Evolutionary conservation across 2,113 vertebrate species (phyloP), one percentile per base, ranked within the genome.

Genomic region (Emydocephalus ijimae): DNA sequence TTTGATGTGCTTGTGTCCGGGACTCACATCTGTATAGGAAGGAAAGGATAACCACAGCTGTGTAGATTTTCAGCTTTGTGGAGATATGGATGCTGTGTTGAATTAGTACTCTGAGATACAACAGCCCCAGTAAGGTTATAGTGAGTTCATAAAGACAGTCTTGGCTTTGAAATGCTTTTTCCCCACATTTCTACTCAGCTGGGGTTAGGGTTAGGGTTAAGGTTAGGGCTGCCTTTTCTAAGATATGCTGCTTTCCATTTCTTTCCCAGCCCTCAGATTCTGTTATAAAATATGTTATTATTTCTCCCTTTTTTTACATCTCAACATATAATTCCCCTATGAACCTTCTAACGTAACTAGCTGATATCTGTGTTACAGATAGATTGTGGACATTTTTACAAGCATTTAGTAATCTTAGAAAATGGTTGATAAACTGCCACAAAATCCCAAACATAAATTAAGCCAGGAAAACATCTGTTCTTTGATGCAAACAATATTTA

Each of bases 361-460:
- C 12, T 43, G 48, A 45, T 89, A 26, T 29, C 89, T 3, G 20
- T 64, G 12, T 3, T 50, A 7, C 48, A 43, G 5, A 18, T 18
- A 48, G 4, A n/a, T 18, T 9, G 55, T 5, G 21, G 45, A n/a
- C 21, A 55, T 45, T 81, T 90, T 90, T 81, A 52, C n/a, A 90
- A 54, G 69, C 12, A 39, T 54, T 55, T 54, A 81, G 50, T 55
- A 43, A 23, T 18, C 10, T 55, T 43, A 56, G 64, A 55, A 34
- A 93, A 93, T 91, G 89, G 34, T 86, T 54, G 39, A 2, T 26
- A 94, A 61, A 43, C 74, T 85, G 7, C 74, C 20, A 93, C 89
- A 89, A 55, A 88, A 94, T 94, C 87, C 52, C 26, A 95, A 92
- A 95, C 92, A 90, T 90, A 94, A 93, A 89, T 90, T 64, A n/a